A percentile compares a stretch with the other conserved stretches of the same genome.
phyloP scores from a whole-genome alignment of 2,797 vertebrate genomes.

The Psittacula derbiana region DNA sequence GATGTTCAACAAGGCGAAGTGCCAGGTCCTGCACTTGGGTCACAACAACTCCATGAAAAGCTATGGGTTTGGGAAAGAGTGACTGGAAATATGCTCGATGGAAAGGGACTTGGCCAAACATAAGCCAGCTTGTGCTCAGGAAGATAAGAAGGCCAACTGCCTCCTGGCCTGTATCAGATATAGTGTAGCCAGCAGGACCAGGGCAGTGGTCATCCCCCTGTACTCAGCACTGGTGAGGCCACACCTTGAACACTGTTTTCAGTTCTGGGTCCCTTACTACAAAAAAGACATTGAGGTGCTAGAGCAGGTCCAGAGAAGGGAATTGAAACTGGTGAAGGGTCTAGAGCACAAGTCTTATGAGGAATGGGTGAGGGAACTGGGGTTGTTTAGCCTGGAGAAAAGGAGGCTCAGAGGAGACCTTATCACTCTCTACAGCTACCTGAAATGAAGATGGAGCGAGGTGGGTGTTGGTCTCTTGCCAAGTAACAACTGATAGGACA shows the following conservation, averaged over 20 bases:
- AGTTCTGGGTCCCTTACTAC: background rate
- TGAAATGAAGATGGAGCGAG: background rate
- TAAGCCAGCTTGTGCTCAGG: background rate
- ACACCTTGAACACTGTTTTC: background rate
- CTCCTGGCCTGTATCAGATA: background rate
- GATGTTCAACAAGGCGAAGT: background rate
- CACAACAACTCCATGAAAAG: background rate
- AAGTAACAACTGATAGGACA: background rate
- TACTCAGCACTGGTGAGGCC: background rate
- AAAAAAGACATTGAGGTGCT: background rate
- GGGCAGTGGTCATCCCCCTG: rapidly evolving
- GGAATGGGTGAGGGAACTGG: background rate
- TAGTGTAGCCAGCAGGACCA: background rate
- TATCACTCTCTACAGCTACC: background rate
- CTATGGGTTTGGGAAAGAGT: background rate
- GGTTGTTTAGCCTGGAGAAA: background rate
- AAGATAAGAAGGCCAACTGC: background rate
- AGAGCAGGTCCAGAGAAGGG: background rate
- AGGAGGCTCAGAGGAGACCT: background rate
- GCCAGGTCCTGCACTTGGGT: background rate
- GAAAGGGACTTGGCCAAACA: background rate
- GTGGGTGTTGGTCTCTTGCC: background rate
- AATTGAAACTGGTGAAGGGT: background rate
- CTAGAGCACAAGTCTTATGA: background rate
- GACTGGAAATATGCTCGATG: background rate